These are phyloP conservation scores for Vultur gryphus DNA, from an alignment of 2,797 vertebrate species.

Conservation along the genomic window DNA sequence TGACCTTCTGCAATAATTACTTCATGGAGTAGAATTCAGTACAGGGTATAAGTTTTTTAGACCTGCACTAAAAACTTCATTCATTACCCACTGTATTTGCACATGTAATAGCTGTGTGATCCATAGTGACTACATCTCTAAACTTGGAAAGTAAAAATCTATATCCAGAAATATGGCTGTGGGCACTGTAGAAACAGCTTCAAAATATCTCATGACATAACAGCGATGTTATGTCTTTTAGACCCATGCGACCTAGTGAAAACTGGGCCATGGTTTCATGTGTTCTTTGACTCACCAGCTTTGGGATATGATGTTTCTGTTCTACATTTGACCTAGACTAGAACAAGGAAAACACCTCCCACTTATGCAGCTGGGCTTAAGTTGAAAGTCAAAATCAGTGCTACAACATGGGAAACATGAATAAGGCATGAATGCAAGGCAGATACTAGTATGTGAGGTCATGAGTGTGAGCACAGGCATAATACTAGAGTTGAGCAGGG, in stretches of 20 bases:
- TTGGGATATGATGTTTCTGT: background rate
- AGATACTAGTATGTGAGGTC: background rate
- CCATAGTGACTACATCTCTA: background rate
- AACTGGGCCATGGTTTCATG: background rate
- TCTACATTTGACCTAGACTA: background rate
- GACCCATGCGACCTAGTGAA: background rate
- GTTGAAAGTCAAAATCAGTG: background rate
- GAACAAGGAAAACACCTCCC: background rate
- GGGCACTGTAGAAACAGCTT: background rate
- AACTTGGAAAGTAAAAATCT: background rate
- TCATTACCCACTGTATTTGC: background rate
- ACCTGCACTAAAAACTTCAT: background rate
- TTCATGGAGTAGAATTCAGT: background rate
- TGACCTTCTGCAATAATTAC: background rate
- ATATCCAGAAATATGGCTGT: background rate
- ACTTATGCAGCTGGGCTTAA: background rate
- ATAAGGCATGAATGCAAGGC: background rate
- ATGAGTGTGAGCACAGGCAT: background rate
- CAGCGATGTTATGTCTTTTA: background rate
- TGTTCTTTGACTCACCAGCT: background rate
- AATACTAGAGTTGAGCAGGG: background rate
- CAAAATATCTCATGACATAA: background rate
- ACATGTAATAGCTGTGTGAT: background rate
- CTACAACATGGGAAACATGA: background rate
- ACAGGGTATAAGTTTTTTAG: background rate